These are phyloP conservation scores for Scytalopus superciliaris DNA, from an alignment of 2,113 vertebrate species.

Conservation along the genomic window DNA sequence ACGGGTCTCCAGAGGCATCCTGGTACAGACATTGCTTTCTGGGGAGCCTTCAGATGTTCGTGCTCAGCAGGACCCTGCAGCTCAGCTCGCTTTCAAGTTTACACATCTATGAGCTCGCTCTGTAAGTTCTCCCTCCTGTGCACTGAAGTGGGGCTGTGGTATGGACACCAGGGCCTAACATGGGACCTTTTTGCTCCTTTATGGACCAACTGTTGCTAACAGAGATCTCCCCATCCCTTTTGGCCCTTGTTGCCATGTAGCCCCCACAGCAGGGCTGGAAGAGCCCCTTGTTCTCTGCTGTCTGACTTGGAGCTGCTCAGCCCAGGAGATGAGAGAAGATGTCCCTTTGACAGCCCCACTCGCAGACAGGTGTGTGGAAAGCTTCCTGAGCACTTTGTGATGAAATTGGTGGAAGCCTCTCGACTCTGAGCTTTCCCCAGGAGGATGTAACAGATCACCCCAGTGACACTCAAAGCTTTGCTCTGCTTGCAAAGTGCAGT, in stretches of 20 bases:
- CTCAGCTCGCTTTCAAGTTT: fast-evolving
- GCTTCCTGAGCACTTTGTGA: neutral
- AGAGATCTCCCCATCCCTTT: neutral
- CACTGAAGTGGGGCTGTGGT: neutral
- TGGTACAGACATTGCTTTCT: neutral
- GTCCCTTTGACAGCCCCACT: neutral
- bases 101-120: neutral
- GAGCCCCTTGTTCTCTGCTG: neutral
- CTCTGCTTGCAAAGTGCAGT: neutral
- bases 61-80: fast-evolving
- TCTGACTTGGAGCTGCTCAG: neutral
- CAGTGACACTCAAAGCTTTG: neutral
- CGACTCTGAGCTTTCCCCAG: neutral
- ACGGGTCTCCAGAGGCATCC: neutral
- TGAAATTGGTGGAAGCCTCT: neutral
- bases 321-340: neutral
- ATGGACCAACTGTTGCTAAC: fast-evolving
- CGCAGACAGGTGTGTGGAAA: fast-evolving
- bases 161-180: neutral
- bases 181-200: neutral
- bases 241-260: fast-evolving
- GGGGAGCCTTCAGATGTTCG: fast-evolving
- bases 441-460: neutral
- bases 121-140: neutral
- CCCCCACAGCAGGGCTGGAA: neutral